Base-by-base conservation (phyloP, 2,888 invertebrate species). In the Leucozona laternaria region DNA sequence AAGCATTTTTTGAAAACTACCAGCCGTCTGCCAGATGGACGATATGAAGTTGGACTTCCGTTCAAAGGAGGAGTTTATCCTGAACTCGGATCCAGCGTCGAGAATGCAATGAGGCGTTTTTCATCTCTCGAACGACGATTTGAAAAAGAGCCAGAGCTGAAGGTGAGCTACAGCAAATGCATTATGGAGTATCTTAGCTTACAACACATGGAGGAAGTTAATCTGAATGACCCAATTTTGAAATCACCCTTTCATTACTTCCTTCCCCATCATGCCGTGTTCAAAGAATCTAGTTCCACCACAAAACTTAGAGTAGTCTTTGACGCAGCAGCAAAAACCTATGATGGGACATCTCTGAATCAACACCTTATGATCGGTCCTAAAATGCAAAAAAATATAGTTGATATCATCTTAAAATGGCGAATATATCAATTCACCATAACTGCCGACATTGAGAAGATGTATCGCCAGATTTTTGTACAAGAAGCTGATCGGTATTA, bases 381-480 rank as follows among this genome's bases (percentile, higher is more conserved):
- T 37, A 62, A 73, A 48, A 22, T 37, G 11, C 73, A 73, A 53
- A 62, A 25, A 15, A 62, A 37, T 5, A 62, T 62, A 7, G 22
- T 48, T 20, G 60, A 60, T 6, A 5, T 28, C 3, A 28, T 28
- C 28, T 28, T 28, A 28, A 28, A 28, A 28, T 7, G 34, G 57
- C 37, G 37, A 37, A 13, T 0, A 37, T 17, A 73, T 62, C 17
- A 28, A 62, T 13, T 62, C 53, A 37, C 13, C 37, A 37, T 92
- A 13, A 89, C 89, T 4, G 76, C 79, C 0, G 85, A 88, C 20
- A 75, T 83, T 5, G 68, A 70, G 6, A 86, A 82, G 68, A 78
- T 75, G 75, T 81, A 71, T 45, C 17, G 77, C n/a, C 80, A 80
- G 28, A 71, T 68, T 20, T 20, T 45, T 22, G 70, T 88, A 10